A percentile compares a stretch with the other conserved stretches of the same genome.
Conservation (phyloP, 1,140 invertebrate genomes). For the Orchesella cincta region DNA sequence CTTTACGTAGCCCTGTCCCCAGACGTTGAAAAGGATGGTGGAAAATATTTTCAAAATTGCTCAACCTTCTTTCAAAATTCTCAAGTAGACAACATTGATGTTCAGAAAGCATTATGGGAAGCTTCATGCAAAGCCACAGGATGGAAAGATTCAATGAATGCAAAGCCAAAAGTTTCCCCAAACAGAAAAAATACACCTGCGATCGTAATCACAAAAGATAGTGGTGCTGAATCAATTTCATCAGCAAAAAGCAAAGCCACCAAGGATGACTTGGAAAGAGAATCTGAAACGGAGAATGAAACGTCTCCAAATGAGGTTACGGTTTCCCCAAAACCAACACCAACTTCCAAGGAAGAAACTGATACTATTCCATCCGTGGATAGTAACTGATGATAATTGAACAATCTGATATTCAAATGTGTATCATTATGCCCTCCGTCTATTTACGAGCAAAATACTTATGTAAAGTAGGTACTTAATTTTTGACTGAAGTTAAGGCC, state of each 20-base stretch:
- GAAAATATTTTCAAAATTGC: constrained; percentile 66
- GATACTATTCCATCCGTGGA: too few species aligned
- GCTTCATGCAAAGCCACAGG: constrained; percentile 34
- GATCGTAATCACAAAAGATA: constrained; percentile 66
- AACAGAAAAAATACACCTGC: constrained; percentile 10
- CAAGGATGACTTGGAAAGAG: constrained; percentile 12
- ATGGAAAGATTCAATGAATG: constrained; percentile 28
- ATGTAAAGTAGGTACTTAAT: too few species aligned
- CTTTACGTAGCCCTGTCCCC: constrained; percentile 72
- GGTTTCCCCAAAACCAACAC: too few species aligned
- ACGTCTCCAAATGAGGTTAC: too few species aligned
- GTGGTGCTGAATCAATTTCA: constrained; percentile 53
- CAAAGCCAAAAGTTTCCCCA: constrained; percentile 10
- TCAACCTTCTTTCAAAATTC: constrained; percentile 44
- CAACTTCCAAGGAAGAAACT: too few species aligned
- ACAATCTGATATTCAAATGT: too few species aligned
- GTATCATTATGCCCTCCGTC: too few species aligned
- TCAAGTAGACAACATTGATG: not conserved
- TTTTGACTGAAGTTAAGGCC: too few species aligned
- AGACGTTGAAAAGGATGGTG: constrained; percentile 68
- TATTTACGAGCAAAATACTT: too few species aligned
- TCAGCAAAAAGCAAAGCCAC: constrained; percentile 52
- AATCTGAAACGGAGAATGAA: not conserved
- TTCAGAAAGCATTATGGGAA: constrained; percentile 35
- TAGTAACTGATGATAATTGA: too few species aligned